Conservation (phyloP, 2,888 invertebrate genomes). For the Beris morrisii region DNA sequence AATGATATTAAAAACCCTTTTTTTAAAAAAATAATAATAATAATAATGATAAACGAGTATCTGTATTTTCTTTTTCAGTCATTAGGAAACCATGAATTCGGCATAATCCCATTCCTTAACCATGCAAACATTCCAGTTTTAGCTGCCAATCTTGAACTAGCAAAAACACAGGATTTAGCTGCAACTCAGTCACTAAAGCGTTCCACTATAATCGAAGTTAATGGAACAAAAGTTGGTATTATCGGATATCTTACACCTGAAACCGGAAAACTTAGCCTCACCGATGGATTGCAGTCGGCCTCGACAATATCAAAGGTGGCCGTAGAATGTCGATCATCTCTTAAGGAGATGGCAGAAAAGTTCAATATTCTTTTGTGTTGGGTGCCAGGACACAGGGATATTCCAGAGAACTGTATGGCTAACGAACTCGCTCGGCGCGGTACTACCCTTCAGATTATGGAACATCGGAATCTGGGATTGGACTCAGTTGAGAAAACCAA, state of each 20-base stretch:
- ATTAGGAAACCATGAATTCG: slow-evolving; percentile 94
- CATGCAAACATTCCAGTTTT: slow-evolving; percentile 73
- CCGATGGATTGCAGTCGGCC: slow-evolving; percentile 63
- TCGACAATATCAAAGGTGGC: too few relatives aligned
- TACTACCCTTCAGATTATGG: too few relatives aligned
- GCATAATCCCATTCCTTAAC: slow-evolving; percentile 76
- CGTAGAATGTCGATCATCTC: too few relatives aligned
- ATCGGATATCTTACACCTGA: slow-evolving; percentile 87
- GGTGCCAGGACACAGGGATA: too few relatives aligned
- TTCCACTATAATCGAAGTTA: slow-evolving; percentile 67
- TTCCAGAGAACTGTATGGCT: too few relatives aligned
- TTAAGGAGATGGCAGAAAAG: too few relatives aligned
- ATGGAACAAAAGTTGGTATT: slow-evolving; percentile 72
- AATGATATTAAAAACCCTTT: too few relatives aligned
- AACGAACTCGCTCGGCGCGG: too few relatives aligned
- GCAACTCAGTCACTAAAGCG: slow-evolving; percentile 58
- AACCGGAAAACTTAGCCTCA: slow-evolving; percentile 64
- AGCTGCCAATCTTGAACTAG: slow-evolving; percentile 74
- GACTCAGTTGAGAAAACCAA: too few relatives aligned
- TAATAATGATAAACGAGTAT: not conserved
- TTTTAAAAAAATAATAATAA: too few relatives aligned
- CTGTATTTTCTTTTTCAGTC: slow-evolving; percentile 61
- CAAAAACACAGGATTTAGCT: slow-evolving; percentile 63
- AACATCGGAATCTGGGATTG: too few relatives aligned
- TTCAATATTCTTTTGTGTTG: too few relatives aligned